phyloP scores from a whole-genome alignment of 2,888 invertebrate species.

The Plemyria rubiginata region DNA sequence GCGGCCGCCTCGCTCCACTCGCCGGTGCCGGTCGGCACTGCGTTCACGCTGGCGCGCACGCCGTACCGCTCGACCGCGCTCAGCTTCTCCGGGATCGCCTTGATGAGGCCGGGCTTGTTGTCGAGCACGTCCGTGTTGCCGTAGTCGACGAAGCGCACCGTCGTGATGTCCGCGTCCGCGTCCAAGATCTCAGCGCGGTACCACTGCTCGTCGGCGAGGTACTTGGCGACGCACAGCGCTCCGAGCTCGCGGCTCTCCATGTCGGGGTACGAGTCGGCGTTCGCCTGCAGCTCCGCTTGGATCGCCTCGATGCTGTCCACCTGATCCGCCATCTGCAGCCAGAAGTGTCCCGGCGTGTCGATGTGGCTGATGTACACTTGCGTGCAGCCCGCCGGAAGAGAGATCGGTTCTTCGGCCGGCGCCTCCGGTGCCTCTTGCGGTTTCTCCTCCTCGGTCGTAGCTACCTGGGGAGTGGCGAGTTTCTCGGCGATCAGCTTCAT shows the following conservation, averaged over 20 bases:
- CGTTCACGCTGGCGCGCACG: slow-evolving; percentile 87
- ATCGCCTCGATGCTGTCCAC: slow-evolving; percentile 83
- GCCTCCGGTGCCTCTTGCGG: slow-evolving; percentile 40
- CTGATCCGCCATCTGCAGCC: slow-evolving; percentile 87
- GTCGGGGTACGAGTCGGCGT: slow-evolving; percentile 78
- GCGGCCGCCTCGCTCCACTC: slow-evolving; percentile 88
- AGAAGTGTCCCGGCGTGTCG: slow-evolving; percentile 91
- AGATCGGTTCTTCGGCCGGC: slow-evolving; percentile 57
- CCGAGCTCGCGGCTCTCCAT: slow-evolving; percentile 86
- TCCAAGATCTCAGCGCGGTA: slow-evolving; percentile 96
- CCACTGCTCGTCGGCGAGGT: slow-evolving; percentile 94
- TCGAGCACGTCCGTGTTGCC: slow-evolving; percentile 91
- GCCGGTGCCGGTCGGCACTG: slow-evolving; percentile 86
- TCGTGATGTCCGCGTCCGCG: slow-evolving; percentile 89
- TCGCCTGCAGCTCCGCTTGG: slow-evolving; percentile 87
- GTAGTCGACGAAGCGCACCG: slow-evolving; percentile 91
- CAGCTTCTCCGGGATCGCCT: slow-evolving; percentile 85
- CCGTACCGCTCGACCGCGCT: slow-evolving; percentile 84
- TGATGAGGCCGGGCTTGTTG: slow-evolving; percentile 85
- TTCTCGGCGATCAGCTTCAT: slow-evolving; percentile 76
- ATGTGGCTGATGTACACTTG: slow-evolving; percentile 88
- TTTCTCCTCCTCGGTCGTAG: slow-evolving; percentile 49
- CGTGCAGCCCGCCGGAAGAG: slow-evolving; percentile 66
- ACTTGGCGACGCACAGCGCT: slow-evolving; percentile 90
- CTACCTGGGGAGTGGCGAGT: slow-evolving; percentile 64